Evolutionary conservation across 1,140 invertebrate species (phyloP), one percentile per base, ranked within the genome.

Genomic region (Solenopsis fugax): DNA sequence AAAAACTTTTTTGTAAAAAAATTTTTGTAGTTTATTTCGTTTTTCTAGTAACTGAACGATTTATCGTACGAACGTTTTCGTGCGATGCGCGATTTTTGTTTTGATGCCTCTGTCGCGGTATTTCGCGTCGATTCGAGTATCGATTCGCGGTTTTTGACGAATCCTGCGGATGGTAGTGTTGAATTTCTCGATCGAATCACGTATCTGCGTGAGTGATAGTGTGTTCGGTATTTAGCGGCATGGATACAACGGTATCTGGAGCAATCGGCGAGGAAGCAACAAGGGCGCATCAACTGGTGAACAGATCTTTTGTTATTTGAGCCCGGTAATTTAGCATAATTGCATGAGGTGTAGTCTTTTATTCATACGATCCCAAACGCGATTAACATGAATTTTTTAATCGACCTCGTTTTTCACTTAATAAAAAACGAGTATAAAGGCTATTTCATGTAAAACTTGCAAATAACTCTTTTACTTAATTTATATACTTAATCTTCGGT

Each of bases 251-350:
- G 29, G 52, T 10, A 34, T 37, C 24, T 21, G 52, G 12, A 58
- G 0, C 72, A 58, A 4, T 12, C 54, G 10, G 34, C 72, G 52
- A 41, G 12, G 6, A 0, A 4, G 13, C 0, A 18, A 16, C 4
- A 7, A n/a, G 12, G n/a, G 3, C 13, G 9, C 54, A 75, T 56
- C 72, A 37, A 41, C 12, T 16, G 54, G 72, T 76, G n/a, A 76
- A 76, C 41, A 58, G 7, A 76, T 76, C 34, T 58, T 41, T 58
- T 58, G 7, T 41, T 75, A 56, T 13, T 24, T 58, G 10, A 21
- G 9, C 4, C 5, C 12, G 34, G 41, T 75, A 58, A 75, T 41
- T 76, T 56, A 52, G 48, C 3, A 2, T 41, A 34, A 56, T 34
- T 21, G n/a, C 13, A 6, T 56, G 16, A 18, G n/a, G 4, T 37